Evolutionary conservation across 1,140 invertebrate genomes (phyloP), one percentile per base, ranked within the genome.

Genomic region (Diploscapter pachys): DNA sequence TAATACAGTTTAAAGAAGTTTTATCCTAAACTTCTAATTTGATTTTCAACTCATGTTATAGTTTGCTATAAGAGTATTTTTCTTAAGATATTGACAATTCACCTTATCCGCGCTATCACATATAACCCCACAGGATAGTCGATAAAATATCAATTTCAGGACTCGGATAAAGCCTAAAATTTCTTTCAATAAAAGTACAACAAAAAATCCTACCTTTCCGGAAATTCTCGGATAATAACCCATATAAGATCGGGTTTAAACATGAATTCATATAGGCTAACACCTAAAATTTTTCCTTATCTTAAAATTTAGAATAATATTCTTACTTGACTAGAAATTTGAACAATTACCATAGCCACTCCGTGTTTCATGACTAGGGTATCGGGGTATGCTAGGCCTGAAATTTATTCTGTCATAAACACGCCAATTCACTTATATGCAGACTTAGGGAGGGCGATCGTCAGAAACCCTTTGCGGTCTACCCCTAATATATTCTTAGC

Each of bases 231-330:
- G 81, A 83, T 59, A 83, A 76, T 52, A 84, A 64, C 3, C 95
- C 94, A 87, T 97, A 97, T n/a, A 97, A 89, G 75, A 97, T 92
- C 0, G 95, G 95, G 86, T 97, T 96, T 74, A 96, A 91, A 83
- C 94, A 96, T 78, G 92, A 93, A 87, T 96, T 96, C 86, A 92
- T 93, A 87, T 97, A 97, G 3, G 94, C 94, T 67, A 96, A 86
- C n/a, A 95, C 92, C 82, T 96, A 93, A 5, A 92, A 31, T 31
- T 31, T 31, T 31, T 31, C 31, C 31, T 31, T 31, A 71, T 51
- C 91, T 4, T 90, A 90, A 76, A 56, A 5, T 78, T n/a, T 52
- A 95, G 93, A 86, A 94, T 92, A 4, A 91, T 87, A 13, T 13
- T 49, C 5, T 13, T 11, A 82, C 81, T 72, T 85, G 83, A 69